Percentiles rank a stretch among this genome's conserved stretches.
phyloP scores from a whole-genome alignment of 2,113 vertebrate species.

The Addax nasomaculatus region DNA sequence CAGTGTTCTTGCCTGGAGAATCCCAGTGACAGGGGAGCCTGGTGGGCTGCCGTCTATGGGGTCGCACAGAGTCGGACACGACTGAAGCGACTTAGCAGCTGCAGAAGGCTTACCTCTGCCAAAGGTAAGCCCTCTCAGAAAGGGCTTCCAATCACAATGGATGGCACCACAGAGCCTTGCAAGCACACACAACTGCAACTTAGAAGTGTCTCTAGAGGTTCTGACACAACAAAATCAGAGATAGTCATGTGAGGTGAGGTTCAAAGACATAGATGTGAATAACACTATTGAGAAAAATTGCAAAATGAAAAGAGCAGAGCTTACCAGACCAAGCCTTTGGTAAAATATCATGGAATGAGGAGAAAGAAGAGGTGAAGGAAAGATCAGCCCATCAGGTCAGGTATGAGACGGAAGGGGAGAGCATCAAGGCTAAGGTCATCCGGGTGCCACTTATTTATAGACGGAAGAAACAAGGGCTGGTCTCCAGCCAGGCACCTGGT shows the following conservation, averaged over 20 bases:
- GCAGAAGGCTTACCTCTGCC: not conserved
- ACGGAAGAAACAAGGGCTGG: not conserved
- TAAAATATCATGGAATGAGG: not conserved
- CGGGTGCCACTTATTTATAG: not conserved
- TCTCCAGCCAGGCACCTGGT: not conserved
- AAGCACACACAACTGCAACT: not conserved
- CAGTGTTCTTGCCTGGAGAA: too few relatives aligned
- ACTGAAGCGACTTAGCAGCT: too few relatives aligned
- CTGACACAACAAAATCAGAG: fast-evolving
- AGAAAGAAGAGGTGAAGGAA: not conserved
- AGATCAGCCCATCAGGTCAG: not conserved
- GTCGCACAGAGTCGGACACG: fast-evolving
- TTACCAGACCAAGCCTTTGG: not conserved
- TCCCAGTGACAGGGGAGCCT: too few relatives aligned
- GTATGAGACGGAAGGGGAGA: not conserved
- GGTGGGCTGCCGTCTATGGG: too few relatives aligned
- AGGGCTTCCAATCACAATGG: not conserved
- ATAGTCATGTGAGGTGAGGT: not conserved
- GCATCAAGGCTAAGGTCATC: not conserved
- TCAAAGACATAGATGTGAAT: not conserved
- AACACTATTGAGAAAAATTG: not conserved
- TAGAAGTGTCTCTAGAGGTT: not conserved
- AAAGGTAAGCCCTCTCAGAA: not conserved
- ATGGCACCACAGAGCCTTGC: not conserved
- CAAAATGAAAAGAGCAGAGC: not conserved